phyloP scores from a whole-genome alignment of 1,140 invertebrate species.

The Penaeus chinensis region DNA sequence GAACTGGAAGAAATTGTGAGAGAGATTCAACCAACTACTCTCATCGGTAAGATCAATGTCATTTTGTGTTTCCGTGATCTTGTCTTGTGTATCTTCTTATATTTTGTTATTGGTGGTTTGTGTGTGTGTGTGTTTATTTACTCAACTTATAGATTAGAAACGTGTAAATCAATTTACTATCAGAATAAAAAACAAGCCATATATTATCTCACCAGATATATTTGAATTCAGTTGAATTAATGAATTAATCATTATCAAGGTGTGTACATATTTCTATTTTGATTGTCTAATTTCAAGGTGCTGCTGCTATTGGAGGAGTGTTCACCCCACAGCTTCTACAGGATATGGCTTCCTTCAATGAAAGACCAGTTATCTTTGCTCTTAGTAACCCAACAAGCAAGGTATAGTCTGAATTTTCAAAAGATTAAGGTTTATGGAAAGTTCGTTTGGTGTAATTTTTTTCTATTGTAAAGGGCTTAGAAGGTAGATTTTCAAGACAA shows the following conservation, averaged over 20 bases:
- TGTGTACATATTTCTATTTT: constrained; percentile 14
- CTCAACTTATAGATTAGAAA: no score
- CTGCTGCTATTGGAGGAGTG: constrained; percentile 86
- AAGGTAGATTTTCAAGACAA: no score
- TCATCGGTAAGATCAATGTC: constrained; percentile 77
- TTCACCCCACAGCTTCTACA: constrained; percentile 88
- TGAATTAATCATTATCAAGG: no score
- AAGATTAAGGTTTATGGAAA: background rate
- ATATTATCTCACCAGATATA: no score
- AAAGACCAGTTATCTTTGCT: constrained; percentile 92
- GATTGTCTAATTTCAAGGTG: constrained; percentile 73
- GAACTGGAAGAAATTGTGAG: constrained; percentile 83
- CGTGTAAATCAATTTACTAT: no score
- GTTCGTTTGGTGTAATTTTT: no score
- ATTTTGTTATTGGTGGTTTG: no score
- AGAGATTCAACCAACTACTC: constrained; percentile 83
- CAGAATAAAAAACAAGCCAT: no score
- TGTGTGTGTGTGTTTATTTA: no score
- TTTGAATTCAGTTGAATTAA: no score
- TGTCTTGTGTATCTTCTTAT: background rate
- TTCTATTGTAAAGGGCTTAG: no score
- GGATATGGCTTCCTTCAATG: constrained; percentile 87
- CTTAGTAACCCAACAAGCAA: constrained; percentile 96
- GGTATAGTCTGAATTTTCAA: constrained; percentile 37
- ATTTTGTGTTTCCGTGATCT: constrained; percentile 7